Percentiles rank a stretch among this genome's conserved stretches.
phyloP scores from a whole-genome alignment of 2,888 invertebrate species.

The Lasioglossum figueresi region DNA sequence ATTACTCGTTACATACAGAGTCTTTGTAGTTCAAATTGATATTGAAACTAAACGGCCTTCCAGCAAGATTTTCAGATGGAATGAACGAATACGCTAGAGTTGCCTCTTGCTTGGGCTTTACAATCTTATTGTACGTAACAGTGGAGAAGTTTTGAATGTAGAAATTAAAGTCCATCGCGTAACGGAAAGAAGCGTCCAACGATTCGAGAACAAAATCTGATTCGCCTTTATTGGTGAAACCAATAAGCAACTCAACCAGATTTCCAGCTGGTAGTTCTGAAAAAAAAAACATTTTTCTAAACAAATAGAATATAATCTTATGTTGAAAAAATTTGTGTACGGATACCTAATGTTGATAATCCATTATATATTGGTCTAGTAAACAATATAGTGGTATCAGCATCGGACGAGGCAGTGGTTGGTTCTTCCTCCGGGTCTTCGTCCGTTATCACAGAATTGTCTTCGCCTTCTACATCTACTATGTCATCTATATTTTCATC shows the following conservation, averaged over 20 bases:
- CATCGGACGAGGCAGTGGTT: slow-evolving; percentile 93
- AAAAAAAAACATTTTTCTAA: slow-evolving; percentile 67
- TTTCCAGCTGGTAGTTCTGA: slow-evolving; percentile 95
- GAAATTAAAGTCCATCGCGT: slow-evolving; percentile 99
- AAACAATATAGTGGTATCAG: slow-evolving; percentile 96
- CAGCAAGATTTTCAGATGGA: slow-evolving; percentile 98
- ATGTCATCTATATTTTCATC: slow-evolving; percentile 85
- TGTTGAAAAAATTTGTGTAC: neutral
- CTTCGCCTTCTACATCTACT: slow-evolving; percentile 87
- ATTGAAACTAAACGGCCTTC: slow-evolving; percentile 97
- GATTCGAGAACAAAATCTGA: slow-evolving; percentile 96
- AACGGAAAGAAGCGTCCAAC: slow-evolving; percentile 98
- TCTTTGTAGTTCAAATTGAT: slow-evolving; percentile 97
- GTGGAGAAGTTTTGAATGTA: slow-evolving; percentile 99
- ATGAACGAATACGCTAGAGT: slow-evolving; percentile 97
- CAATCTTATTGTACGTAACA: slow-evolving; percentile 93
- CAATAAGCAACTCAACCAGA: slow-evolving; percentile 97
- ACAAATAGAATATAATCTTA: neutral
- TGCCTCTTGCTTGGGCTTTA: slow-evolving; percentile 96
- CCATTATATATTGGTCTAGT: slow-evolving; percentile 88
- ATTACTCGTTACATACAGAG: slow-evolving; percentile 79
- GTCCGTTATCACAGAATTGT: slow-evolving; percentile 84
- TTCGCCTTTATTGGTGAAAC: slow-evolving; percentile 97
- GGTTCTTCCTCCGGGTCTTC: slow-evolving; percentile 87
- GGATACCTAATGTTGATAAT: slow-evolving; percentile 77